Percentiles rank a stretch among this genome's conserved stretches.
phyloP scores from a whole-genome alignment of 2,797 vertebrate species.

The Rhynchotus rufescens region DNA sequence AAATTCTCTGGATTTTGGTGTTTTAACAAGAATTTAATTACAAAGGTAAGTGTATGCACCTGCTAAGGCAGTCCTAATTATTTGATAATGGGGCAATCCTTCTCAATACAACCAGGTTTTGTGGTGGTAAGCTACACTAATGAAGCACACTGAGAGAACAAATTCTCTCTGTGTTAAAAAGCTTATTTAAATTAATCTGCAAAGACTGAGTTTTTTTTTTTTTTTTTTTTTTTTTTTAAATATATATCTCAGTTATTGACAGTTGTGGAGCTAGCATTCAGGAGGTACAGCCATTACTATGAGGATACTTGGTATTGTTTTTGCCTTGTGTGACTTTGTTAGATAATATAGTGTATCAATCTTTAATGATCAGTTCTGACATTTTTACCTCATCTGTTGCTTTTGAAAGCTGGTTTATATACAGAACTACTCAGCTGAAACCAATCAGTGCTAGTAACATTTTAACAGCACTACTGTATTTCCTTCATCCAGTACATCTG shows the following conservation, averaged over 20 bases:
- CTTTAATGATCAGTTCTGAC: conserved; percentile 24
- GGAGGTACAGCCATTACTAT: not conserved
- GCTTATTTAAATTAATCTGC: conserved; percentile 81
- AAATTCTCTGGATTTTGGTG: conserved; percentile 90
- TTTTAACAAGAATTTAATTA: conserved; percentile 90
- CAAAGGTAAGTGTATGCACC: conserved; percentile 89
- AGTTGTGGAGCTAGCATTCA: not conserved
- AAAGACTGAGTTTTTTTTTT: too few species aligned
- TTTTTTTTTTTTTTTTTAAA: too few species aligned
- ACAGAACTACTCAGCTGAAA: conserved; percentile 62
- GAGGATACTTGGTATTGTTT: not conserved
- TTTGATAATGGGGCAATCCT: conserved; percentile 88
- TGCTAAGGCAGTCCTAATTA: conserved; percentile 87
- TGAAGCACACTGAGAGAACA: conserved; percentile 83
- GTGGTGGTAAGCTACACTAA: conserved; percentile 83
- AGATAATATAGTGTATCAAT: conserved; percentile 21
- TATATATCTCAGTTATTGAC: conserved; percentile 53
- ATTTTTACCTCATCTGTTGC: conserved; percentile 23
- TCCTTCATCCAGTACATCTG: conserved; percentile 62
- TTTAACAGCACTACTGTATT: conserved; percentile 44
- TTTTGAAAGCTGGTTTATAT: conserved; percentile 46
- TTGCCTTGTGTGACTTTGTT: conserved; percentile 33
- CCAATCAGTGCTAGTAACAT: not conserved
- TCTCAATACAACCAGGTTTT: conserved; percentile 85
- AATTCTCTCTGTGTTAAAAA: conserved; percentile 76